Base-by-base conservation (phyloP, 2,888 invertebrate species). In the Drosophila mulleri region DNA sequence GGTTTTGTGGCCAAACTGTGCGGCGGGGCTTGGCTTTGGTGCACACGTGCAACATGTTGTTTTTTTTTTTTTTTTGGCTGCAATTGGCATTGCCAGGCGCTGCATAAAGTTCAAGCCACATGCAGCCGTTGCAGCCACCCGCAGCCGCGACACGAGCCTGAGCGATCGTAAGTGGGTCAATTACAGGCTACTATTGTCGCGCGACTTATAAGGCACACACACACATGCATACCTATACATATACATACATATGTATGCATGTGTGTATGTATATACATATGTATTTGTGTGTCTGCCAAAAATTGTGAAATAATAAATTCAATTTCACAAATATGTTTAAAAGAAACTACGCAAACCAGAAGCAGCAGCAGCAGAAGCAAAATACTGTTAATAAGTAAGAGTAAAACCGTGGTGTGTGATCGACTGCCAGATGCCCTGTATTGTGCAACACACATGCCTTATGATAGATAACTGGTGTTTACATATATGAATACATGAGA, bases 141-240 rank as follows among this genome's bases (percentile, higher is more conserved):
- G 78, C 65, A 50, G 64, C 58, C 63, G 54, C 67, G 62, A n/a
- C 42, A 37, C 48, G 62, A 48, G 50, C 79, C 52, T 52, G 64
- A 48, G 53, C 20, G 39, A 50, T 50, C 42, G 58, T 64, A 87
- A 87, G 78, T 88, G 87, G 87, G 87, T 88, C 87, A 88, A 88
- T 88, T 88, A 83, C 84, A 84, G 80, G 80, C 87, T 82, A 74
- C 74, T 75, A 72, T 83, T 83, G 82, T 82, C 81, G 85, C 78
- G 73, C 56, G 72, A 72, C 72, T 67, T 72, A 67, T 70, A 65
- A 67, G 63, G 70, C 52, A 53, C 32, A 57, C 52, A 58, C 62
- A 57, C 47, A 62, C 8, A 41, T 11, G 39, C 8, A 26, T 3
- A 14, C 0, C 23, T 4, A 16, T 23, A n/a, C 11, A 18, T 20